phyloP scores from a whole-genome alignment of 2,113 vertebrate genomes.

The Halcyon senegalensis region DNA sequence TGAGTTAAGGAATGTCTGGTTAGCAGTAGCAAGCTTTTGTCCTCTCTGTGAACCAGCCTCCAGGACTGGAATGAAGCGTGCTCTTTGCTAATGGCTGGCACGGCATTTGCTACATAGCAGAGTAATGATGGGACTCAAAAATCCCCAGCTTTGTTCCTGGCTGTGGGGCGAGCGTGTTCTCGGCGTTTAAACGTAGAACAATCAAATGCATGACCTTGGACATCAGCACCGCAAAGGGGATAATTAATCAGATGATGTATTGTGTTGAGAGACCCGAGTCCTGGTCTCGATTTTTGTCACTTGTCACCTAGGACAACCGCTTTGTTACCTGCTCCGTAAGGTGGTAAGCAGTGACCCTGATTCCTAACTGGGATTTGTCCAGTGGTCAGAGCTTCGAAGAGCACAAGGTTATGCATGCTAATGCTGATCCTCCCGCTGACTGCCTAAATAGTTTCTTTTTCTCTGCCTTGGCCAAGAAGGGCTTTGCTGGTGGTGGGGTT shows the following conservation, averaged over 20 bases:
- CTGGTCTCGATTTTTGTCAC: neutral
- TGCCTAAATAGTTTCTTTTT: neutral
- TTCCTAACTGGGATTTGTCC: neutral
- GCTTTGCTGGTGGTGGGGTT: neutral
- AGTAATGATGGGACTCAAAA: conserved; percentile 45
- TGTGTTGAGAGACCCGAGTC: neutral
- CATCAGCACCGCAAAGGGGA: neutral
- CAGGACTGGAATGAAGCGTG: neutral
- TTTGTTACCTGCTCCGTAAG: neutral
- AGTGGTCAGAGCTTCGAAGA: neutral
- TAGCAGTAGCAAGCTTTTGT: conserved; percentile 53
- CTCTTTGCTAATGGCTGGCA: conserved; percentile 56
- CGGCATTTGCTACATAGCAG: conserved; percentile 5
- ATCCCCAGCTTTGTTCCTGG: neutral
- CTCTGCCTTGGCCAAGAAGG: neutral
- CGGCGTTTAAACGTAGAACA: neutral
- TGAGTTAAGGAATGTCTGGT: conserved; percentile 53
- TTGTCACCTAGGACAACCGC: neutral
- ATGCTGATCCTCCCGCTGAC: neutral
- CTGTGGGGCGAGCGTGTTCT: neutral
- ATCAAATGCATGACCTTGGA: conserved; percentile 43
- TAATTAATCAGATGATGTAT: conserved; percentile 38
- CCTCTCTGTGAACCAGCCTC: conserved; percentile 49
- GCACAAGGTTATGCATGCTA: neutral
- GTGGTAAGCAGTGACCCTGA: neutral